Evolutionary conservation across 2,888 invertebrate species (phyloP).

Genomic region (Carterocephalus palaemon): DNA sequence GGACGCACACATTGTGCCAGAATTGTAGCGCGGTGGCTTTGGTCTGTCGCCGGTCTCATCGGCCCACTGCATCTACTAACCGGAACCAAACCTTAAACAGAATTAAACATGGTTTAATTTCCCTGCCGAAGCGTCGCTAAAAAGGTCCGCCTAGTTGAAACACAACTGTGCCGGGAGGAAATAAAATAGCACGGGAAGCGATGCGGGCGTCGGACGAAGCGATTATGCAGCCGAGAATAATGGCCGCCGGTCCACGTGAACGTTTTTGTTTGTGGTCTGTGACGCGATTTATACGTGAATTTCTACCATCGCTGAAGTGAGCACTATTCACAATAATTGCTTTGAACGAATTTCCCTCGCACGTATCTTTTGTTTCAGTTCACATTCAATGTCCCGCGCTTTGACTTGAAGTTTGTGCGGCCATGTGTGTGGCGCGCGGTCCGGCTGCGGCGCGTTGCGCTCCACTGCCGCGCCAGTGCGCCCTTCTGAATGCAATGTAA

Average conservation of each 20-base stretch:
- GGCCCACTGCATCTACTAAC: slow-evolving; percentile 58
- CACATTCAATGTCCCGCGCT: slow-evolving; percentile 38
- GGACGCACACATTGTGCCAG: slow-evolving; percentile 72
- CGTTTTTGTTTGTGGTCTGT: slow-evolving; percentile 79
- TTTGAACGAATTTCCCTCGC: slow-evolving; percentile 67
- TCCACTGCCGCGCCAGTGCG: slow-evolving; percentile 9
- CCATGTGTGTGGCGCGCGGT: slow-evolving; percentile 14
- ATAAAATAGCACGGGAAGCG: slow-evolving; percentile 77
- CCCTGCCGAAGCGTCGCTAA: slow-evolving; percentile 56
- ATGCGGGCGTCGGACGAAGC: slow-evolving; percentile 78
- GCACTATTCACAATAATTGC: slow-evolving; percentile 77
- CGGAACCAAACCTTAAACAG: slow-evolving; percentile 75
- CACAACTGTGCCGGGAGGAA: slow-evolving; percentile 74
- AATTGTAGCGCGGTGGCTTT: slow-evolving; percentile 73
- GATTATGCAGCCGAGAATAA: slow-evolving; percentile 80
- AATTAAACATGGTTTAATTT: slow-evolving; percentile 78
- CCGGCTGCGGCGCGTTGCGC: slow-evolving; percentile 10
- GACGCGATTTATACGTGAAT: slow-evolving; percentile 78
- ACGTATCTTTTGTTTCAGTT: slow-evolving; percentile 58
- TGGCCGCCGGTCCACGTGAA: slow-evolving; percentile 77
- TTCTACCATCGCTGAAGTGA: slow-evolving; percentile 76
- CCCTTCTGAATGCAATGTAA: slow-evolving; percentile 8
- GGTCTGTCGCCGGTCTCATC: slow-evolving; percentile 73
- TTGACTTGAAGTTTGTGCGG: slow-evolving; percentile 31
- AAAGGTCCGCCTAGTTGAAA: slow-evolving; percentile 72